phyloP scores from a whole-genome alignment of 2,113 vertebrate species.

The Toxotes jaculatrix region DNA sequence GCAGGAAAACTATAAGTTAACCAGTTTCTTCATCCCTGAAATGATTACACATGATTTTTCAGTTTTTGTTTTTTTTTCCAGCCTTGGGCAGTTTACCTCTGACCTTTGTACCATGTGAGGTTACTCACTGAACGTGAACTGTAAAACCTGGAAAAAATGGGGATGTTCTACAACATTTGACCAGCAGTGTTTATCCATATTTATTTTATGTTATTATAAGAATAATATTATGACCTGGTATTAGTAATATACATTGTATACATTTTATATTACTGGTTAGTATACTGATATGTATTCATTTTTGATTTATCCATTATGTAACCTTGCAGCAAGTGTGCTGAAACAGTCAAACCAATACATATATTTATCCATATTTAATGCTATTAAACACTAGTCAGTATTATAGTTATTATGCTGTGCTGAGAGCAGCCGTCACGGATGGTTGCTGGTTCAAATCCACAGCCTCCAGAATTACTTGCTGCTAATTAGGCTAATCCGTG shows the following conservation, averaged over 20 bases:
- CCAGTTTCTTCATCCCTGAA: no score
- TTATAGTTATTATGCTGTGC: background rate
- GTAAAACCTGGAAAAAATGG: no score
- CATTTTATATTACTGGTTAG: no score
- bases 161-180: no score
- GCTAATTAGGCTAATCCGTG: constrained; percentile 78
- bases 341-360: background rate
- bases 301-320: background rate
- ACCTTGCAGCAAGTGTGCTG: background rate
- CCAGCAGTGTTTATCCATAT: no score
- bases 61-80: no score
- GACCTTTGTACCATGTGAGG: no score
- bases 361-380: background rate
- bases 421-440: constrained; percentile 40
- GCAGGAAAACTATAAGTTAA: no score
- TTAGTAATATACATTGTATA: background rate
- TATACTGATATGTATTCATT: background rate
- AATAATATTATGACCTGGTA: background rate
- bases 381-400: background rate
- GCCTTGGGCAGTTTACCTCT: no score
- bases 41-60: no score
- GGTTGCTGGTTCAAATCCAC: constrained; percentile 59
- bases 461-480: constrained; percentile 54
- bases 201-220: background rate
- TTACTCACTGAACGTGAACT: no score